Evolutionary conservation across 1,140 invertebrate species (phyloP), one percentile per base, ranked within the genome.

Genomic region (Dermatophagoides farinae): DNA sequence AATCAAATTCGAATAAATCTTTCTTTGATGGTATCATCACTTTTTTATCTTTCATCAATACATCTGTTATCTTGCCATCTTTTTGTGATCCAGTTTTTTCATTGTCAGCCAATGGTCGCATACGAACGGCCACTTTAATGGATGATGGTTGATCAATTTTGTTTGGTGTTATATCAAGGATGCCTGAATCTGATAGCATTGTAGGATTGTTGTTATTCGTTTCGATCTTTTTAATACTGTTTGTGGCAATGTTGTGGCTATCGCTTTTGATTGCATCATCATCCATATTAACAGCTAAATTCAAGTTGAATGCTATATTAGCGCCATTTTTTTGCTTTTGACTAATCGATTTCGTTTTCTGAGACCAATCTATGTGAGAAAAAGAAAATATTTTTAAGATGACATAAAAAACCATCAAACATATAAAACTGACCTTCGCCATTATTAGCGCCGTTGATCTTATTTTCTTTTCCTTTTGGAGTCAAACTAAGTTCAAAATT

Each of bases 261-360:
- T 44, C 14, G 11, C 10, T 23, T 37, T 16, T 41, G 1, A 8
- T 41, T 58, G 37, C 5, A 18, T 23, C n/a, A 18, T 18, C 37
- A n/a, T 60, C 58, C 41, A 60, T 46, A 37, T 47, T 47, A 2
- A 60, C 18, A 8, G 58, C 58, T 6, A 60, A 16, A 52, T 60
- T 60, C 8, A 60, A 11, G 47, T 60, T 60, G 23, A 60, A n/a
- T 2, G 58, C 43, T 14, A 60, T 38, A 82, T 87, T 67, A 22
- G 47, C 14, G 23, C 81, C 88, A n/a, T 50, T 50, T 5, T 14
- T 31, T 31, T 31, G 2, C 8, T 31, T 2, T 31, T 31, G 31
- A 31, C 31, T 31, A 31, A 31, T 2, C 8, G 31, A 31, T 31
- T 31, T 31, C 31, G 31, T 4, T 31, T 31, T 31, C 2, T 31